Conservation (phyloP, 2,113 vertebrate species). For the Nycticorax nycticorax region DNA sequence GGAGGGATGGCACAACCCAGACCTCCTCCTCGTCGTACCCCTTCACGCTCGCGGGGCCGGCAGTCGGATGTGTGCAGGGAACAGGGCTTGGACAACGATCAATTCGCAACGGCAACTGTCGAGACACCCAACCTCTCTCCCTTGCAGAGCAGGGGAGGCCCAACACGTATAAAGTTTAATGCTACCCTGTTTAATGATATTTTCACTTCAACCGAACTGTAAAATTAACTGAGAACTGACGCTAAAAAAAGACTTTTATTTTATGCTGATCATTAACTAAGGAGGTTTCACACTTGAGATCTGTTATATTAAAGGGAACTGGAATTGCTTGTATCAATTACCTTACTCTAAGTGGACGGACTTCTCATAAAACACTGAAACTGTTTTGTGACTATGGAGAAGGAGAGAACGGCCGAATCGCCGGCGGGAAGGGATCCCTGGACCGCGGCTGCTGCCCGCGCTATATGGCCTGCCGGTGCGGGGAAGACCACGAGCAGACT, state of each 20-base stretch:
- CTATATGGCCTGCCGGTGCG: rapidly evolving
- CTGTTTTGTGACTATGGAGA: background rate
- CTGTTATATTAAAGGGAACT: slow-evolving; percentile 56
- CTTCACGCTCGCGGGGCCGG: rapidly evolving
- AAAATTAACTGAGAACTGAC: slow-evolving; percentile 71
- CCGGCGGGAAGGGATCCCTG: background rate
- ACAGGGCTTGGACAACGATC: rapidly evolving
- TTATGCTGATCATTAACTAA: slow-evolving; percentile 71
- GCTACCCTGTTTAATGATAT: background rate
- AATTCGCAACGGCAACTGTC: background rate
- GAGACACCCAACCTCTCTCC: background rate
- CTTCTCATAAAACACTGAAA: background rate
- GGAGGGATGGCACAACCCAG: background rate
- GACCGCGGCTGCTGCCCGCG: rapidly evolving
- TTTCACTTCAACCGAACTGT: slow-evolving; percentile 60
- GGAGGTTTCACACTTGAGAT: slow-evolving; percentile 63
- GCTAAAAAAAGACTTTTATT: slow-evolving; percentile 69
- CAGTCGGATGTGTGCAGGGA: rapidly evolving
- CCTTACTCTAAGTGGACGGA: slow-evolving; percentile 32
- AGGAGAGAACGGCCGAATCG: background rate
- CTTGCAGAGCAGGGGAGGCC: background rate
- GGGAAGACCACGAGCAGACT: background rate
- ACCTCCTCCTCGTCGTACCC: background rate
- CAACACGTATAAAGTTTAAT: slow-evolving; percentile 4
- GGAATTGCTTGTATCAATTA: slow-evolving; percentile 65